Evolutionary conservation across 2,797 vertebrate genomes (phyloP).

Genomic region (Halcyon chelicuti): DNA sequence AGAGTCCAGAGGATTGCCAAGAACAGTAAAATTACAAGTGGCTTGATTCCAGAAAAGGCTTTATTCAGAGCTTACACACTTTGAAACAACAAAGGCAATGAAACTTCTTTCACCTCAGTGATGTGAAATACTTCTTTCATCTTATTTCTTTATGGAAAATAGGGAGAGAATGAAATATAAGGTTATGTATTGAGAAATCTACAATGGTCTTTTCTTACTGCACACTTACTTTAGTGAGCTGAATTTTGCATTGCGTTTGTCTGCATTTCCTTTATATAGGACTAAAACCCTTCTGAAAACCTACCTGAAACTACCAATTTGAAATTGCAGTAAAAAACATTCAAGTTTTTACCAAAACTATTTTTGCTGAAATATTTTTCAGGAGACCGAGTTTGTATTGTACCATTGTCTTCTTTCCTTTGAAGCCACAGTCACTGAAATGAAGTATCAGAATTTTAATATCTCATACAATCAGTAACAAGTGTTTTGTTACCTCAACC

Average conservation of each 20-base stretch:
- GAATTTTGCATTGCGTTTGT: slow-evolving; percentile 10
- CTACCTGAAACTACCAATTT: background rate
- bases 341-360: background rate
- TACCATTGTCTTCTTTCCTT: background rate
- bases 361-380: background rate
- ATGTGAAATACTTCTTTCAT: background rate
- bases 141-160: background rate
- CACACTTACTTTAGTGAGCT: background rate
- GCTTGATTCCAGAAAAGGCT: background rate
- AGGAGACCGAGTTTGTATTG: background rate
- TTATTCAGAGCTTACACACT: background rate
- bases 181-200: background rate
- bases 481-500: slow-evolving; percentile 65
- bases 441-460: slow-evolving; percentile 59
- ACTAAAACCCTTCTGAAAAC: background rate
- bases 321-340: background rate
- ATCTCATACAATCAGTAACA: slow-evolving; percentile 35
- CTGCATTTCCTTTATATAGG: background rate
- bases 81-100: background rate
- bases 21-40: background rate
- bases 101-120: background rate
- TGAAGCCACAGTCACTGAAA: background rate
- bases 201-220: background rate
- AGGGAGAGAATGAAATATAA: background rate
- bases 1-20: background rate